Percentiles rank a stretch among this genome's conserved stretches.
Evolutionary conservation across 2,113 vertebrate species (phyloP).

Genomic region (Notarius quadriscutis): DNA sequence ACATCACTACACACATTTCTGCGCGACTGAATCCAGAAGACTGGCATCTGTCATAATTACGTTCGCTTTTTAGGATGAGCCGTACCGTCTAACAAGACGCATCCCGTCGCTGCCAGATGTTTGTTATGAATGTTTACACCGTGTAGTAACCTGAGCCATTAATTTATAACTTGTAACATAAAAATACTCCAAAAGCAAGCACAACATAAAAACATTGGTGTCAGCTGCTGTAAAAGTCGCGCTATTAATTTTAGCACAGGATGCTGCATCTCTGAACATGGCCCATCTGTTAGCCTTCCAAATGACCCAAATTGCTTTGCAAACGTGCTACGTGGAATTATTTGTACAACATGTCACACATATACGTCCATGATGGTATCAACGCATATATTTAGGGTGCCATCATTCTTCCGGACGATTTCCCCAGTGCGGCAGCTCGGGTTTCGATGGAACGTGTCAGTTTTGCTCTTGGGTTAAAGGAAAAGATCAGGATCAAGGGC

Average conservation of each 20-base stretch:
- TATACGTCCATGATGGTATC: no score
- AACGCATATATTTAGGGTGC: neutral
- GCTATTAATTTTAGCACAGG: constrained; percentile 52
- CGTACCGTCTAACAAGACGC: constrained; percentile 54
- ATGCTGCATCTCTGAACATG: constrained; percentile 41
- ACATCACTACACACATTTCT: constrained; percentile 33
- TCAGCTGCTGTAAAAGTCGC: constrained; percentile 47
- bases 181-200: constrained; percentile 46
- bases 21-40: constrained; percentile 40
- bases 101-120: constrained; percentile 59
- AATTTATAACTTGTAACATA: constrained; percentile 47
- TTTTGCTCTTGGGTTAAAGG: constrained; percentile 22
- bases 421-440: neutral
- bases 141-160: constrained; percentile 58
- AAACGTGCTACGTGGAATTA: constrained; percentile 42
- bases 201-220: constrained; percentile 50
- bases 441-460: neutral
- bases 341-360: constrained; percentile 14
- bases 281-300: constrained; percentile 53
- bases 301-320: constrained; percentile 51
- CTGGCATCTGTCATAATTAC: constrained; percentile 52
- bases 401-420: neutral
- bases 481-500: constrained; percentile 33
- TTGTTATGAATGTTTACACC: constrained; percentile 63
- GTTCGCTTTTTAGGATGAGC: constrained; percentile 46